Evolutionary conservation across 2,797 vertebrate genomes (phyloP).

Genomic region (Gallinago stenura): DNA sequence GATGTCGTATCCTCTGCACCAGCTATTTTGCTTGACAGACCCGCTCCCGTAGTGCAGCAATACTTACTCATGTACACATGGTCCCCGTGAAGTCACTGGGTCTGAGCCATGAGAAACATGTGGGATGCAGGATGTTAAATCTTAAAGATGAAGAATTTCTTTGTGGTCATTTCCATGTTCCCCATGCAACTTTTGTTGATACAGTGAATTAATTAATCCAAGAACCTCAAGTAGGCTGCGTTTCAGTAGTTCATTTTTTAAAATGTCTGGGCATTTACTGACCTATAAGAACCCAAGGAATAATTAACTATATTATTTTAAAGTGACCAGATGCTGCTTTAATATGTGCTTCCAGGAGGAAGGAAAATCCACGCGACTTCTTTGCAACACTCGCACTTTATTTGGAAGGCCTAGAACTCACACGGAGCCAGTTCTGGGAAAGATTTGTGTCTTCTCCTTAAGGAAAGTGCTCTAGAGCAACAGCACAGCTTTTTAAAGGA

Average conservation of each 20-base stretch:
- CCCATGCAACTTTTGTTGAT: neutral
- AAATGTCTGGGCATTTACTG: neutral
- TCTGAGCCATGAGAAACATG: neutral
- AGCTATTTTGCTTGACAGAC: neutral
- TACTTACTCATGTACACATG: neutral
- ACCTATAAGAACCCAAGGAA: neutral
- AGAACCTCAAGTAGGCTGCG: neutral
- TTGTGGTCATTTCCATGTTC: neutral
- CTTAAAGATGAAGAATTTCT: neutral
- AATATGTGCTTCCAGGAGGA: constrained; percentile 1
- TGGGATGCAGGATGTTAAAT: neutral
- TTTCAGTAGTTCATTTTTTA: neutral
- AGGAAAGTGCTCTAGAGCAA: neutral
- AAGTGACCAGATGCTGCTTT: neutral
- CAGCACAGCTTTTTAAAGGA: neutral
- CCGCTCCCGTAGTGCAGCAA: neutral
- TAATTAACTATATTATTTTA: neutral
- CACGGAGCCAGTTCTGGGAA: neutral
- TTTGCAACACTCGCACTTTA: neutral
- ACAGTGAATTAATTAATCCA: neutral
- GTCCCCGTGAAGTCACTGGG: neutral
- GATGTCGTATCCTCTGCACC: neutral
- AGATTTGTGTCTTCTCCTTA: neutral
- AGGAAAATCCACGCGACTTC: neutral
- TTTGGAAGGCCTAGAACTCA: neutral